phyloP scores from a whole-genome alignment of 2,797 vertebrate species.

The Phoebastria nigripes region DNA sequence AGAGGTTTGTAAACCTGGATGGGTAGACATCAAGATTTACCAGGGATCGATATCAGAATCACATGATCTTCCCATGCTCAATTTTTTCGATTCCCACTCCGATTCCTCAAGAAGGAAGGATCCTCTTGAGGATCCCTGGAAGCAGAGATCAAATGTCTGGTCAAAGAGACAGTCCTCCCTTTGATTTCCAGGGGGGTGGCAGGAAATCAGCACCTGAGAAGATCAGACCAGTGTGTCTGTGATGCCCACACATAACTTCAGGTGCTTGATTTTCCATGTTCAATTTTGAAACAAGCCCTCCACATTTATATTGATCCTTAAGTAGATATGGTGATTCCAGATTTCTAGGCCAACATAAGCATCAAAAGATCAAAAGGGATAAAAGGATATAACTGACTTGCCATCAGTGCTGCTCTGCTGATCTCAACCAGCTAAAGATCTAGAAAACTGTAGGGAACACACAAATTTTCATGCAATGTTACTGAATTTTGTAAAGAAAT shows the following conservation, averaged over 20 bases:
- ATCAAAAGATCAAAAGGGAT: neutral
- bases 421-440: neutral
- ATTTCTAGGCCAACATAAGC: neutral
- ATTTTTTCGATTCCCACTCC: neutral
- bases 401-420: neutral
- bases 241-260: neutral
- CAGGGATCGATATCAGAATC: neutral
- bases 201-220: neutral
- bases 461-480: neutral
- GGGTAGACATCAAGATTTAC: neutral
- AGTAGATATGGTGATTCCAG: rapidly evolving
- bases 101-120: neutral
- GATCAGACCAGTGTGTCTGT: neutral
- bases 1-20: constrained; percentile 63
- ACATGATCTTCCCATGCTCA: rapidly evolving
- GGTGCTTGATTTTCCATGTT: neutral
- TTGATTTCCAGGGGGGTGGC: neutral
- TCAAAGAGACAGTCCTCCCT: rapidly evolving
- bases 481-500: neutral
- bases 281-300: neutral
- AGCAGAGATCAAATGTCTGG: neutral
- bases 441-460: neutral
- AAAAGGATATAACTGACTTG: neutral
- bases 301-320: neutral
- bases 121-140: neutral